Base-by-base conservation (phyloP, 1,140 invertebrate genomes). In the Listronotus oregonensis region DNA sequence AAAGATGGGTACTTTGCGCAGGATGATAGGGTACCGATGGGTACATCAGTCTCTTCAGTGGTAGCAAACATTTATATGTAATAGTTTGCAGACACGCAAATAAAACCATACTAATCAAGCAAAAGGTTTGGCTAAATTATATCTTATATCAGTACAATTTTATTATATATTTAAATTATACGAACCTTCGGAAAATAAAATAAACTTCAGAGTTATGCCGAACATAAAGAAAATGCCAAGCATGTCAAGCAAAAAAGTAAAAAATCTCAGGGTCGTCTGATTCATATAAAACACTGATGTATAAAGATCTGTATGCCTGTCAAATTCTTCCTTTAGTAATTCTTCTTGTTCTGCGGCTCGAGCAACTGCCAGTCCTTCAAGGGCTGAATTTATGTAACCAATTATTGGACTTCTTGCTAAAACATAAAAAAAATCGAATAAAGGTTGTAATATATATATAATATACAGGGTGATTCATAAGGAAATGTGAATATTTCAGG, bases 361-460 rank as follows among this genome's bases (percentile, higher is more conserved):
- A 52, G 97, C 95, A 0, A 95, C 96, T 0, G 91, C 85, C 43
- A 98, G 81, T 8, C 95, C 95, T 78, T 93, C 90, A 0, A 97
- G 80, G 0, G 94, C 91, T 21, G 94, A 89, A 77, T 90, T 94
- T 47, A 98, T 81, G 75, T 97, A 94, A 9, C 91, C 89, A 81
- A 93, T 94, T 12, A 96, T 88, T 0, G 93, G 93, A 80, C 88
- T 90, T 46, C 88, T 83, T 46, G 88, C 89, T 91, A 74, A 27
- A 80, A 54, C 58, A 55, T 69, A 34, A 17, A 34, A 31, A 27
- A 34, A 57, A 18, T n/a, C n/a, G n/a, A n/a, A n/a, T n/a, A n/a
- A n/a, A n/a, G n/a, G n/a, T n/a, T n/a, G n/a, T n/a, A n/a, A n/a
- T n/a, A n/a, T n/a, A n/a, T n/a, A n/a, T n/a, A n/a, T n/a, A n/a